Evolutionary conservation across 2,888 invertebrate species (phyloP), one percentile per base, ranked within the genome.

Genomic region (Agrotis ipsilon): DNA sequence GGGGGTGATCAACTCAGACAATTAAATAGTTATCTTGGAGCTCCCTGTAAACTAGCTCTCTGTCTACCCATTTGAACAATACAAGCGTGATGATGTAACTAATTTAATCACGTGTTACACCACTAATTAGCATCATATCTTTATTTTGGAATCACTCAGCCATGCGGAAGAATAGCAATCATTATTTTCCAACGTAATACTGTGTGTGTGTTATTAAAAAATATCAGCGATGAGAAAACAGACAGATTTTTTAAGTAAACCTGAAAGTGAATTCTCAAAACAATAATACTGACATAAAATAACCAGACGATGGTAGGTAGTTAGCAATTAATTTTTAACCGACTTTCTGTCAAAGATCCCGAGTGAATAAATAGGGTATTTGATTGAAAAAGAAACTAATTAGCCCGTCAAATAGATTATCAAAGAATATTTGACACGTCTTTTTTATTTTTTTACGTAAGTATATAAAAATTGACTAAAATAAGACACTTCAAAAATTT

Each of bases 131-230:
- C 16, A 9, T 2, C 16, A 14, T 32, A 60, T 32, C 24, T 14
- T 18, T 24, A 16, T 24, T 54, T 54, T 54, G 16, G 16, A 21
- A 46, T 21, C 45, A 45, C 0, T 14, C 52, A 45, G 14, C 14
- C 14, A 68, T 68, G 68, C 27, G 54, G 39, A 39, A 52, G 19
- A 14, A 46, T 1, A n/a, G 52, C 32, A 21, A 0, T 39, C 1
- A 21, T 21, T 52, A 45, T 45, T 4, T 54, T 18, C 54, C 18
- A n/a, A 46, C 32, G 32, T 32, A 21, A 32, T 32, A 32, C 13
- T 32, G 18, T 16, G n/a, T 13, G n/a, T 13, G n/a, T 16, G 21
- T 52, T 68, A 68, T 32, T 43, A n/a, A 68, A 7, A 19, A 16
- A 9, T 14, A 18, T 27, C 43, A 11, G 21, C 13, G 6, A 39